Conservation (phyloP, 2,888 invertebrate species). For the Piscicola geometra region DNA sequence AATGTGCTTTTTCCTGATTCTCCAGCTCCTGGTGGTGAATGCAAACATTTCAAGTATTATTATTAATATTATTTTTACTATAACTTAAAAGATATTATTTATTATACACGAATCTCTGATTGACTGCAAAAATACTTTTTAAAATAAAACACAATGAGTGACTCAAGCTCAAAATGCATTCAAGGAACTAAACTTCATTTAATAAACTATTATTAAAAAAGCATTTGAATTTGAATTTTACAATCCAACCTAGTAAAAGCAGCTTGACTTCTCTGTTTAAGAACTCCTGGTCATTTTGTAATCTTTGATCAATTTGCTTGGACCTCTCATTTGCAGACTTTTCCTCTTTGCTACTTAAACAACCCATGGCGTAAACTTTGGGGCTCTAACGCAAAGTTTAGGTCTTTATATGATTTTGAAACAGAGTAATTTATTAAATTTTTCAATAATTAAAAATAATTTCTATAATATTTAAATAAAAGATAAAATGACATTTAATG, state of each 20-base stretch:
- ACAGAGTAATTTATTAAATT: no score
- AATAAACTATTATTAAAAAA: no score
- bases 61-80: background rate
- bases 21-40: constrained; percentile 77
- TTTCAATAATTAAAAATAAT: no score
- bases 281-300: constrained; percentile 27
- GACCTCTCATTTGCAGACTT: constrained; percentile 34
- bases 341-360: constrained; percentile 35
- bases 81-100: background rate
- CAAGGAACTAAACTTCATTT: no score
- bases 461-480: no score
- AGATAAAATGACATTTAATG: no score
- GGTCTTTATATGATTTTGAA: no score
- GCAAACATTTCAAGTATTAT: no score
- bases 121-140: no score
- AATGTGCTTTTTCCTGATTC: constrained; percentile 99
- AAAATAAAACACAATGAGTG: no score
- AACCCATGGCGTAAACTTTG: constrained; percentile 26
- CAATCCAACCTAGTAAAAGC: constrained; percentile 29
- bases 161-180: no score
- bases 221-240: background rate
- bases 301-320: constrained; percentile 31
- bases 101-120: no score
- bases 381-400: background rate
- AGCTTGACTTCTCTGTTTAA: constrained; percentile 35